Base-by-base conservation (phyloP, 2,113 vertebrate genomes). In the Syrrhaptes paradoxus region DNA sequence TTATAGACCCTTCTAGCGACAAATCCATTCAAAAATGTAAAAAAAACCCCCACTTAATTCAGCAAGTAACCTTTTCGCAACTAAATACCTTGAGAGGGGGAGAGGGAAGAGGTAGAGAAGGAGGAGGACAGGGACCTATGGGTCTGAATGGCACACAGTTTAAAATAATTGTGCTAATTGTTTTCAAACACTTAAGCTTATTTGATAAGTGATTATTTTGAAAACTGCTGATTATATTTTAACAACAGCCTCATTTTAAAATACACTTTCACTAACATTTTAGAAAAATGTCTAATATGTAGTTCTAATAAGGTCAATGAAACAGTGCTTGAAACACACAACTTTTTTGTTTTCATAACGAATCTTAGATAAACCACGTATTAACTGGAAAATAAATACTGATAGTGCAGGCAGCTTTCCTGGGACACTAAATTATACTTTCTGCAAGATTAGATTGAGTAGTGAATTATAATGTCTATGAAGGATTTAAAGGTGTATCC, bases 141-240 rank as follows among this genome's bases (percentile, higher is more conserved):
- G 68, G 84, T 77, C 55, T 90, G 61, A 84, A 89, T 59, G 87
- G 82, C 76, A 90, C 87, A 74, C 19, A 77, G 74, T 93, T 94
- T 79, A 77, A 93, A 77, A 82, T 48, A 96, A 93, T 71, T 70
- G 83, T 89, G 85, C n/a, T 79, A 89, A 86, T 11, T 57, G 77
- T 87, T 58, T 82, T 92, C 71, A 87, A 83, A 93, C 67, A 87
- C 43, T 14, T 41, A 29, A 62, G 18, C 36, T 93, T 93, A 54
- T 41, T 58, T 38, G 48, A 9, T 46, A 71, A 54, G 25, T 61
- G 55, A 78, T 59, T 67, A 38, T 43, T 93, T 74, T 72, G 70
- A 79, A 92, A 90, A 85, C 45, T 31, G 48, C 22, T 71, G 34
- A 59, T 68, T 66, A 38, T 19, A 87, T 61, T 96, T 85, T 54